Conservation (phyloP, 2,888 invertebrate genomes). For the Sialis lutaria region DNA sequence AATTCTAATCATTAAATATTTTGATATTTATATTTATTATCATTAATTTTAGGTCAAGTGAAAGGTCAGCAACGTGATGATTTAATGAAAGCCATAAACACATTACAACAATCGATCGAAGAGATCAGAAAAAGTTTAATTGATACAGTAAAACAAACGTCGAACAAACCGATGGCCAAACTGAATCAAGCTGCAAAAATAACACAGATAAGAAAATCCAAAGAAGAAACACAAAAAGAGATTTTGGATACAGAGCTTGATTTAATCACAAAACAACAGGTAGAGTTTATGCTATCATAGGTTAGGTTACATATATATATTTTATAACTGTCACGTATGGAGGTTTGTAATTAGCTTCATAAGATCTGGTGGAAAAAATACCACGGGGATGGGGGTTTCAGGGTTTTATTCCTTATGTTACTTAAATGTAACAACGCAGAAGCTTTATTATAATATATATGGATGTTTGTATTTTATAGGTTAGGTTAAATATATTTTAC, state of each 20-base stretch:
- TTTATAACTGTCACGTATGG: no score
- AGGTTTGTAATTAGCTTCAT: not conserved
- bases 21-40: no score
- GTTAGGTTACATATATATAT: not conserved
- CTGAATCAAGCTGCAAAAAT: slow-evolving; percentile 8
- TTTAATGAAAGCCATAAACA: slow-evolving; percentile 64
- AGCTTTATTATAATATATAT: no score
- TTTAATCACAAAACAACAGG: slow-evolving; percentile 72
- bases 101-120: slow-evolving; percentile 69
- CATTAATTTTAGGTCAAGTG: not conserved
- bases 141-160: slow-evolving; percentile 16
- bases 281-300: slow-evolving; percentile 12
- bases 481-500: not conserved
- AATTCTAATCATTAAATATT: no score
- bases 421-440: no score
- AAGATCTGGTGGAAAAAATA: not conserved
- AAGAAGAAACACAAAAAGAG: slow-evolving; percentile 74
- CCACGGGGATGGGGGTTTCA: not conserved
- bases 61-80: slow-evolving; percentile 54
- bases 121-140: slow-evolving; percentile 50
- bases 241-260: slow-evolving; percentile 83
- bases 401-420: no score
- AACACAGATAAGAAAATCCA: slow-evolving; percentile 38
- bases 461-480: no score
- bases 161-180: slow-evolving; percentile 7